Conservation (phyloP, 2,888 invertebrate genomes). For the Sarcophaga carnaria region DNA sequence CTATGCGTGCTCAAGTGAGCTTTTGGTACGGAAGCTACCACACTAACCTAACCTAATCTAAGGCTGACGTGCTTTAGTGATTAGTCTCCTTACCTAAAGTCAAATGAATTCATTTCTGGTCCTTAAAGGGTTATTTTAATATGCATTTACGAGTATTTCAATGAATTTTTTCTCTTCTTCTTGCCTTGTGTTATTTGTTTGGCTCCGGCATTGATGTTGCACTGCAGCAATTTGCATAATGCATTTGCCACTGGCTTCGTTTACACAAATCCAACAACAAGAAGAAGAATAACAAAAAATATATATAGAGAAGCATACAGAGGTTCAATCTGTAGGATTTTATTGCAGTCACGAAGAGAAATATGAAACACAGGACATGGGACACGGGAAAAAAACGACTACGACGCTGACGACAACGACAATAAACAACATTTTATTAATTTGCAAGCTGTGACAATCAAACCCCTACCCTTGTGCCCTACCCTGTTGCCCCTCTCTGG, state of each 20-base stretch:
- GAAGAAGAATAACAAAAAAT: neutral
- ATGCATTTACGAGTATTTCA: neutral
- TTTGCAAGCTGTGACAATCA: constrained; percentile 53
- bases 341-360: constrained; percentile 14
- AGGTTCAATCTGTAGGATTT: constrained; percentile 3
- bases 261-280: no score
- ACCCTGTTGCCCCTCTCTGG: neutral
- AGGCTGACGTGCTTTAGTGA: no score
- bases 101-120: no score
- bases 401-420: constrained; percentile 9
- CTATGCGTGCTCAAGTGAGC: no score
- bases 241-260: constrained; percentile 47
- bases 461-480: constrained; percentile 8
- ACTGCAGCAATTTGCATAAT: constrained; percentile 69
- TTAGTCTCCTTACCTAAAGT: no score
- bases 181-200: constrained; percentile 21
- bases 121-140: constrained; percentile 34
- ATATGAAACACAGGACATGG: neutral
- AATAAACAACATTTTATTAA: constrained; percentile 61
- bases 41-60: no score
- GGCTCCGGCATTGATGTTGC: constrained; percentile 32
- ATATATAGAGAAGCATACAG: neutral
- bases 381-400: neutral
- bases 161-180: neutral
- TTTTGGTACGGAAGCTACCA: no score